A percentile compares a stretch with the other conserved stretches of the same genome.
phyloP scores from a whole-genome alignment of 2,888 invertebrate species.

The Tenodera sinensis region DNA sequence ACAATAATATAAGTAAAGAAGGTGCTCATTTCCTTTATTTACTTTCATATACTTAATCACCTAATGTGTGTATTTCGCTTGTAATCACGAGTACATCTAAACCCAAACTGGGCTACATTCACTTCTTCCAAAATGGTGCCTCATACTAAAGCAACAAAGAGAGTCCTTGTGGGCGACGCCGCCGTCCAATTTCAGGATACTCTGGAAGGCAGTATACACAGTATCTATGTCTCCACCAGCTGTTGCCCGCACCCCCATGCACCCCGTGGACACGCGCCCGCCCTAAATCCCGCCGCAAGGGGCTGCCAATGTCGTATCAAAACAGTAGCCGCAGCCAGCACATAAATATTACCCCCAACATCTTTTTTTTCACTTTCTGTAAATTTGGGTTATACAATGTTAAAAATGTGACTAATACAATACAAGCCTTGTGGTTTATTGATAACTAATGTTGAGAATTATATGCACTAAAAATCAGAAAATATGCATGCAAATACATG shows the following conservation, averaged over 20 bases:
- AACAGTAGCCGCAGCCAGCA: slow-evolving; percentile 22
- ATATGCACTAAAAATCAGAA: no score
- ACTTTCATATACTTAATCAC: no score
- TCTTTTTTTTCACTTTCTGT: not conserved
- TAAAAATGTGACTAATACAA: not conserved
- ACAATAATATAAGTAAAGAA: no score
- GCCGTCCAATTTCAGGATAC: not conserved
- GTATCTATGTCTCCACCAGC: slow-evolving; percentile 30
- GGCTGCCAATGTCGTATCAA: slow-evolving; percentile 28
- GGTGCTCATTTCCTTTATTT: no score
- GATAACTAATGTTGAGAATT: no score
- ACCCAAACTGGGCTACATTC: no score
- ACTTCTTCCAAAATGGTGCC: no score
- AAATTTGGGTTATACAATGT: not conserved
- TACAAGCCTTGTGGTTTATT: not conserved
- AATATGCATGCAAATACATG: no score
- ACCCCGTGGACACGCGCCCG: slow-evolving; percentile 30
- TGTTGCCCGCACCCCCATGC: slow-evolving; percentile 32
- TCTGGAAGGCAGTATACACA: not conserved
- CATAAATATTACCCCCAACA: slow-evolving; percentile 23
- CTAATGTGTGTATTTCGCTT: no score
- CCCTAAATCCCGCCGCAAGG: slow-evolving; percentile 27
- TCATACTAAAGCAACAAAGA: not conserved
- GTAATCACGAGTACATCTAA: no score
- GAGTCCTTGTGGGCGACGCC: not conserved